Evolutionary conservation across 2,888 invertebrate species (phyloP), one percentile per base, ranked within the genome.

Genomic region (Latrodectus elegans): DNA sequence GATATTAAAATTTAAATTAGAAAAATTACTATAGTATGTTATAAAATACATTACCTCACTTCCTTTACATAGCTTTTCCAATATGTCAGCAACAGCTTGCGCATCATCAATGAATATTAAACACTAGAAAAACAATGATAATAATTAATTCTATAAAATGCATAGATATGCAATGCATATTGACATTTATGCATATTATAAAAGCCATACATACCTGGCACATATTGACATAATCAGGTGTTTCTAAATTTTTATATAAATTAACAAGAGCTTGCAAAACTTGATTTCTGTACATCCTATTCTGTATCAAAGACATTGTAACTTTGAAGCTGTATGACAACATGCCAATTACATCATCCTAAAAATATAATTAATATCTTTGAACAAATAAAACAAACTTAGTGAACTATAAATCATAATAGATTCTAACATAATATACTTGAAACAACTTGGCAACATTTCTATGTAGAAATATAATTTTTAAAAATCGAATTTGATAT

Each of bases 171-270:
- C 17, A 72, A 12, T 10, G 14, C 4, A n/a, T 15, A 60, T n/a
- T 15, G 10, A 60, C 60, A 60, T 60, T 60, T n/a, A 68, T 15
- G 68, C 22, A n/a, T 15, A 68, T n/a, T n/a, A 68, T 38, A 68
- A 15, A n/a, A 68, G 38, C 6, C 17, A 60, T 72, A 67, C 60
- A 70, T 89, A 92, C 92, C 92, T 93, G 93, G 91, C 98, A 98
- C 96, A 99, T 98, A 92, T 97, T 99, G 22, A 99, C 98, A 92
- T 98, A 99, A 92, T 99, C 99, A 0, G 99, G 98, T 52, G 96
- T 95, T 49, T 95, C 95, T 65, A 99, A 94, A 83, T 96, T 96
- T 90, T 96, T 94, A 92, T 99, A 99, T 1, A 99, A 94, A 80
- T 95, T 95, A 9, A 99, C 98, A 82, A 99, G 94, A 22, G 96